phyloP scores from a whole-genome alignment of 2,888 invertebrate genomes.

The Oxyteleia sp. region DNA sequence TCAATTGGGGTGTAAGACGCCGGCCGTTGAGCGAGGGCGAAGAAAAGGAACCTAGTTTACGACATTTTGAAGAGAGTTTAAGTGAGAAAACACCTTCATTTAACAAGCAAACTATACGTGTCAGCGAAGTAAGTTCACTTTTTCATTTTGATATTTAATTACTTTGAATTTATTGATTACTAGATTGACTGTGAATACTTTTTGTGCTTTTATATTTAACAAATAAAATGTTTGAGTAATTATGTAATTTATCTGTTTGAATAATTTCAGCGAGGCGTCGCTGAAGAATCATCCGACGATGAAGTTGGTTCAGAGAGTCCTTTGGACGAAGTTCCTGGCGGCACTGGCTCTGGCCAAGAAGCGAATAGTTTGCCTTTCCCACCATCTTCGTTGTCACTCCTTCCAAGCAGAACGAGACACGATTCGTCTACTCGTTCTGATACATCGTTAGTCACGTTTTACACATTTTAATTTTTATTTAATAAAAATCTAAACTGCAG shows the following conservation, averaged over 20 bases:
- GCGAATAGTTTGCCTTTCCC: slow-evolving; percentile 88
- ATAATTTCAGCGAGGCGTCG: slow-evolving; percentile 88
- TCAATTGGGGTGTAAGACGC: slow-evolving; percentile 98
- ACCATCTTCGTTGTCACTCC: slow-evolving; percentile 90
- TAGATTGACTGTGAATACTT: too few species aligned
- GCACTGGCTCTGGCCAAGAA: slow-evolving; percentile 88
- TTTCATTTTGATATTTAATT: too few species aligned
- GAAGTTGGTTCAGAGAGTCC: slow-evolving; percentile 94
- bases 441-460: slow-evolving; percentile 89
- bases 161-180: too few species aligned
- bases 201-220: too few species aligned
- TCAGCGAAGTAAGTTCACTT: slow-evolving; percentile 76
- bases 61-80: slow-evolving; percentile 90
- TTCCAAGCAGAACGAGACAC: slow-evolving; percentile 89
- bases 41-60: slow-evolving; percentile 89
- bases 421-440: slow-evolving; percentile 91
- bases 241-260: slow-evolving; percentile 2
- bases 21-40: slow-evolving; percentile 94
- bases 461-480: neutral
- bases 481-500: too few species aligned
- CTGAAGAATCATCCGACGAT: slow-evolving; percentile 94
- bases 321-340: slow-evolving; percentile 91
- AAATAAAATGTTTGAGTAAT: too few species aligned
- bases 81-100: slow-evolving; percentile 92
- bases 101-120: slow-evolving; percentile 89